Base-by-base conservation (phyloP, 1,140 invertebrate species). In the Glomeris maerens region DNA sequence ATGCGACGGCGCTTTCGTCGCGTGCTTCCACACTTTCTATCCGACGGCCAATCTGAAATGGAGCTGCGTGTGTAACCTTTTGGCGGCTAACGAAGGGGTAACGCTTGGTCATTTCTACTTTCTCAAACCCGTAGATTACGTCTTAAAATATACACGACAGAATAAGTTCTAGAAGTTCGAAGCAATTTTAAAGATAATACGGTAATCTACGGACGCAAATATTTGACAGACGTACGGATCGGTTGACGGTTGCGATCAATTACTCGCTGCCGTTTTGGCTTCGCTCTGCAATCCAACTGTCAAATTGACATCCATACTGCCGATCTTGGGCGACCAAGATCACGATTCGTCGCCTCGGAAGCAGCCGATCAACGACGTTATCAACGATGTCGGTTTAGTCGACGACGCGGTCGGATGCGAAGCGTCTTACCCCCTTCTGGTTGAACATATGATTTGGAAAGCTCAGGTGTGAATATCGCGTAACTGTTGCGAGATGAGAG, bases 11-110 rank as follows among this genome's bases (percentile, higher is more conserved):
- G 92, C 89, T 7, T 91, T 94, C 64, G 82, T 89, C 2, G 72
- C 80, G 2, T 94, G 91, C 66, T 96, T 92, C 62, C 88, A 95
- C 68, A 88, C 88, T 0, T 96, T 96, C 69, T 96, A 93, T 69
- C 91, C 93, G 0, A 95, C 89, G 1, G 83, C 85, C 0, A 81
- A 79, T 50, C 70, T 95, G 20, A 95, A 95, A 64, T 95, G 92
- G 91, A 80, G 81, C 50, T 84, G 84, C 60, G 65, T 96, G 0
- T 93, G 90, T 68, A 84, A 91, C 62, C 66, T 94, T 14, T 69
- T 95, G 20, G 74, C 74, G 36, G 75, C 84, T 59, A 81, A 86
- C 53, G 78, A 86, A 57, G 81, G 81, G 66, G 82, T 84, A 72
- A 42, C 4, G 25, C 25, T 5, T 36, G 10, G 31, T 10, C 10